These are phyloP conservation scores for Eupeodes latifasciatus DNA, from an alignment of 2,888 invertebrate species.

Conservation along the genomic window DNA sequence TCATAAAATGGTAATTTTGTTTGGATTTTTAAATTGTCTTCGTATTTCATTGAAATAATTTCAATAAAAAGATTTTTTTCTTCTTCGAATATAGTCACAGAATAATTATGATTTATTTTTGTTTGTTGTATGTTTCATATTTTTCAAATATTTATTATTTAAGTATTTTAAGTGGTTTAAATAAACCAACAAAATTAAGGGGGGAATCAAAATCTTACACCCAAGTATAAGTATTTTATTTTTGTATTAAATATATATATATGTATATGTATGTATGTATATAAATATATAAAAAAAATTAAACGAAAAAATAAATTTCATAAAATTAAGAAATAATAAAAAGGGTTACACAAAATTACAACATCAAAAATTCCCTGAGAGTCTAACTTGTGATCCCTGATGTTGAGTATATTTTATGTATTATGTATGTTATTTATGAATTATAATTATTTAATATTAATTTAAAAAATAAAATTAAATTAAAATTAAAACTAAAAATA, in stretches of 20 bases:
- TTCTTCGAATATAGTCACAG: conserved; percentile 71
- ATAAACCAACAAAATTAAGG: conserved; percentile 33
- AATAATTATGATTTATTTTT: conserved; percentile 53
- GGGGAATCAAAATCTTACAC: conserved; percentile 54
- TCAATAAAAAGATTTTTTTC: conserved; percentile 31
- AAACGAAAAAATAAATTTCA: not conserved
- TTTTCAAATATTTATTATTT: conserved; percentile 57
- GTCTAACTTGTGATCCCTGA: conserved; percentile 73
- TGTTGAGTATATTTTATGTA: conserved; percentile 10
- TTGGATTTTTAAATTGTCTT: conserved; percentile 42
- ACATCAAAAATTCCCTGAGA: conserved; percentile 65
- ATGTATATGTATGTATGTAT: conserved; percentile 1
- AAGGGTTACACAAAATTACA: conserved; percentile 46
- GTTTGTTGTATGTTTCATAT: conserved; percentile 10
- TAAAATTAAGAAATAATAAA: conserved; percentile 10
- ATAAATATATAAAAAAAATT: conserved; percentile 19
- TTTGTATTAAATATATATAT: conserved; percentile 27
- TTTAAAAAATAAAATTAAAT: conserved; percentile 29
- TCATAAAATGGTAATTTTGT: conserved; percentile 12
- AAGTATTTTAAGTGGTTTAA: conserved; percentile 26
- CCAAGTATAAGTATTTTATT: conserved; percentile 24
- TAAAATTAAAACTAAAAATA: conserved; percentile 40
- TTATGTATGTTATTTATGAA: not conserved
- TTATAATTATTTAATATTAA: not conserved
- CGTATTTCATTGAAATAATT: conserved; percentile 46